A percentile compares a stretch with the other conserved stretches of the same genome.
Evolutionary conservation across 2,888 invertebrate species (phyloP).

Genomic region (Meghimatium bilineatum): DNA sequence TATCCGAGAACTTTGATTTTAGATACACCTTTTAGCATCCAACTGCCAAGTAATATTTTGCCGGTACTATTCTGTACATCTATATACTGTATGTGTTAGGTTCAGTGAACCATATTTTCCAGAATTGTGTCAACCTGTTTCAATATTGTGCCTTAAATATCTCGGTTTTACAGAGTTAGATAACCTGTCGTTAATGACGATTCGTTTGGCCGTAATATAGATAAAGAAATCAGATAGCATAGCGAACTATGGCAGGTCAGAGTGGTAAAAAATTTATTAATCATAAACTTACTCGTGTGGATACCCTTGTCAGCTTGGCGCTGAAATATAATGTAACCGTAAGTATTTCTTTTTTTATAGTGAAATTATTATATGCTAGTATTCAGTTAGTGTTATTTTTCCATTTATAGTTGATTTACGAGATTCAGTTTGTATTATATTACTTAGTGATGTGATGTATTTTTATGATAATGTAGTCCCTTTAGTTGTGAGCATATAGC

Average conservation of each 20-base stretch:
- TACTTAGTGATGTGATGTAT: too few relatives aligned
- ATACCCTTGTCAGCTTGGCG: constrained; percentile 94
- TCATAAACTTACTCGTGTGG: constrained; percentile 88
- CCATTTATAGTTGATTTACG: too few relatives aligned
- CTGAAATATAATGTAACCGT: constrained; percentile 95
- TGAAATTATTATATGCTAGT: not conserved
- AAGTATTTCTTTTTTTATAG: constrained; percentile 77
- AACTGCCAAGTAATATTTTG: too few relatives aligned
- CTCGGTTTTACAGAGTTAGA: not conserved
- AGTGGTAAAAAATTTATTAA: constrained; percentile 78
- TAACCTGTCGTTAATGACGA: not conserved
- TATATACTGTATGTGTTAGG: not conserved
- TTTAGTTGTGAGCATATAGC: too few relatives aligned
- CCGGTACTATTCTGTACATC: too few relatives aligned
- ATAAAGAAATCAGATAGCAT: not conserved
- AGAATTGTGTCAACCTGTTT: not conserved
- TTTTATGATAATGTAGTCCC: too few relatives aligned
- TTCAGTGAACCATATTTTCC: not conserved
- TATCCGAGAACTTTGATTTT: too few relatives aligned
- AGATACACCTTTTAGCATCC: too few relatives aligned
- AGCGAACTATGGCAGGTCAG: constrained; percentile 27
- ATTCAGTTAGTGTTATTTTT: too few relatives aligned
- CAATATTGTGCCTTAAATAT: not conserved
- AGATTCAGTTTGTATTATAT: too few relatives aligned
- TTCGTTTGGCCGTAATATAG: not conserved